These are phyloP conservation scores for Acromyrmex heyeri DNA, from an alignment of 1,140 invertebrate genomes.

Conservation along the genomic window DNA sequence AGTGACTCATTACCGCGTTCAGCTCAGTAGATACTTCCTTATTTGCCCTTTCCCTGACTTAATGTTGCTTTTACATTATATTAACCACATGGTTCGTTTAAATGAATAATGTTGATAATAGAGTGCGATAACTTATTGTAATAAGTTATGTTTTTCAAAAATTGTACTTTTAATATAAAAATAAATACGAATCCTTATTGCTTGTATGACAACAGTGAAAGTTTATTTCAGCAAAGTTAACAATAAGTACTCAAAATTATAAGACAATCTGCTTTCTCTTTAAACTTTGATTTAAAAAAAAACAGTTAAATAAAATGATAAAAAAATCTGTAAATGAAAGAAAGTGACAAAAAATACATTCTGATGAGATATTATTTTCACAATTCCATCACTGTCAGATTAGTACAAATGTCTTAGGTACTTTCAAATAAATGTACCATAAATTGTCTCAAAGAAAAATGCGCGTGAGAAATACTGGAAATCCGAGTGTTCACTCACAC, in stretches of 20 bases:
- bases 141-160: neutral
- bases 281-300: neutral
- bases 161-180: neutral
- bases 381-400: neutral
- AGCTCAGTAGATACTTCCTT: slow-evolving; percentile 15
- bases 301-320: neutral
- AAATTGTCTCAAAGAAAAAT: slow-evolving; percentile 17
- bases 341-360: neutral
- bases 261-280: neutral
- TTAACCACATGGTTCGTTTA: neutral
- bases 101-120: neutral
- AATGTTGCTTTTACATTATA: slow-evolving; percentile 48
- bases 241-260: neutral
- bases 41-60: slow-evolving; percentile 18
- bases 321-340: neutral
- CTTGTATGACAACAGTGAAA: neutral
- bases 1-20: slow-evolving; percentile 41
- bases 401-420: slow-evolving; percentile 28
- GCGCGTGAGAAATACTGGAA: neutral
- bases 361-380: neutral
- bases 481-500: slow-evolving; percentile 15
- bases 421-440: neutral
- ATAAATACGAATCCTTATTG: neutral
- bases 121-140: neutral
- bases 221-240: neutral